Base-by-base conservation (phyloP, 2,113 vertebrate genomes). In the Pycnonotus jocosus region DNA sequence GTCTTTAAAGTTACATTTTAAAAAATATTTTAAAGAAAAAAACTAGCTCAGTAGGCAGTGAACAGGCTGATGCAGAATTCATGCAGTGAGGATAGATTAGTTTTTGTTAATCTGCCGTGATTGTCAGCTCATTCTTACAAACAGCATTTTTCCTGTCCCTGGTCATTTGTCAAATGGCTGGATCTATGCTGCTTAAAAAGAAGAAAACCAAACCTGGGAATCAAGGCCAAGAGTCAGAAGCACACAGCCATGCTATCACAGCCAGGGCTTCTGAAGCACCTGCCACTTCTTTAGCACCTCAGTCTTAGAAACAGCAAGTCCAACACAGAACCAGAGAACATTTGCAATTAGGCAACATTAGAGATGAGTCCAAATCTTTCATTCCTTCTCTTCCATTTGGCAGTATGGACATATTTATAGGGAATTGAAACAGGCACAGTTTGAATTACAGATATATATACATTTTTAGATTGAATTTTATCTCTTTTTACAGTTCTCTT, bases 171-270 rank as follows among this genome's bases (percentile, higher is more conserved):
- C 61, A 76, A n/a, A 64, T 22, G 27, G 10, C 37, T 81, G 31
- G 28, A 31, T 33, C 17, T 45, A 12, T 40, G 20, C 14, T 53
- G 28, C 37, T 70, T 35, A 22, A 30, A 69, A 70, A 70, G 64
- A 28, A 48, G 21, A 50, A 70, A 81, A 35, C 3, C 28, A 88
- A 54, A 74, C 6, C 7, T 76, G 47, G 48, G 7, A 33, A 60
- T 79, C 19, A 64, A n/a, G 23, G 24, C 21, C 47, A 42, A 66
- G 14, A 61, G 23, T 27, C 1, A 7, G 50, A 73, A 78, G 19
- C n/a, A 58, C 3, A 23, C 5, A 47, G 22, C 27, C 0, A 0
- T 61, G 17, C 31, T 69, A 6, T 33, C 19, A 25, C 45, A 87
- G n/a, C 22, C 24, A 21, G 5, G 7, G 25, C 10, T 81, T 62